Percentiles rank a stretch among this genome's conserved stretches.
Conservation (phyloP, 2,888 invertebrate species). For the Bombylius discolor region DNA sequence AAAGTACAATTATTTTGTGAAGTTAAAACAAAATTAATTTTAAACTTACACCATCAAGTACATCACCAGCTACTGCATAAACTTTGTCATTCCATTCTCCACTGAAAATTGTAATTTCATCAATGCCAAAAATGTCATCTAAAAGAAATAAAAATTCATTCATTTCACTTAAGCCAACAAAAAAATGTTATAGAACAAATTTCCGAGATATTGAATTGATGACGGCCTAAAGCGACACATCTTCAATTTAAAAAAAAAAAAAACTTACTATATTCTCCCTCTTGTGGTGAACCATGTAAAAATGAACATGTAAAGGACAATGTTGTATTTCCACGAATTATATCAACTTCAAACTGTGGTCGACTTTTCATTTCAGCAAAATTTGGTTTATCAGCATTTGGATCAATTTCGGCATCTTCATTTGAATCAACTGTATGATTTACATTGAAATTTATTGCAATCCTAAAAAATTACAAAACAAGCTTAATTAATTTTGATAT, state of each 20-base stretch:
- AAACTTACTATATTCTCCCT: conserved; percentile 57
- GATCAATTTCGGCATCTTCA: conserved; percentile 50
- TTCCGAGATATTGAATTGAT: no score
- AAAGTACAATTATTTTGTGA: background rate
- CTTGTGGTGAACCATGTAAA: conserved; percentile 47
- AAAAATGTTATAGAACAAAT: no score
- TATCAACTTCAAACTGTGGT: conserved; percentile 82
- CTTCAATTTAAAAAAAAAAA: conserved; percentile 4
- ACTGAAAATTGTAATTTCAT: conserved; percentile 80
- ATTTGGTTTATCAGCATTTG: conserved; percentile 54
- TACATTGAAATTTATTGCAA: conserved; percentile 75
- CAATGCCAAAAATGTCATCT: conserved; percentile 87
- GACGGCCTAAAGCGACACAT: no score
- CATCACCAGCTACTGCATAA: conserved; percentile 85
- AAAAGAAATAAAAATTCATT: conserved; percentile 23
- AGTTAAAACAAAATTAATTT: conserved; percentile 25
- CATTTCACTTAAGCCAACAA: background rate
- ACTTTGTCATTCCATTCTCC: conserved; percentile 79
- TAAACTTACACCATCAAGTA: conserved; percentile 80
- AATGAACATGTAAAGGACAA: conserved; percentile 79
- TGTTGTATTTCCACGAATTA: conserved; percentile 62
- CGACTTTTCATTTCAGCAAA: conserved; percentile 76
- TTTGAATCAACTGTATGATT: conserved; percentile 90
- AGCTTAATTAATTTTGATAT: conserved; percentile 1
- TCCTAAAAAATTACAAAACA: conserved; percentile 37